Percentiles rank a stretch among this genome's conserved stretches.
Evolutionary conservation across 1,140 invertebrate genomes (phyloP).

Genomic region (Tenebrio molitor): DNA sequence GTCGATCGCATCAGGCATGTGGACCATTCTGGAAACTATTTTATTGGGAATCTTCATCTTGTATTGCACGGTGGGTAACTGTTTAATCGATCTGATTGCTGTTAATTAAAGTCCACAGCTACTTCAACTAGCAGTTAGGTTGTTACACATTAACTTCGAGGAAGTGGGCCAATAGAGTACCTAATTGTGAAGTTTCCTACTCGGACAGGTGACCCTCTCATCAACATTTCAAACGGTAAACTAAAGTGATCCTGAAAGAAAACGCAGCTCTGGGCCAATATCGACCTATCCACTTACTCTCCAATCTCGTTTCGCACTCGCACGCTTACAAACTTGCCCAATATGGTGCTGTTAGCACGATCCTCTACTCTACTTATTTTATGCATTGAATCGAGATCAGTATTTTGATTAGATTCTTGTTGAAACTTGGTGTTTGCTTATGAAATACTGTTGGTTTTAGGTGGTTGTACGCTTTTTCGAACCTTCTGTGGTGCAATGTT

Average conservation of each 20-base stretch:
- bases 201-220: constrained; percentile 17
- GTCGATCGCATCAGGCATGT: constrained; percentile 88
- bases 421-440: constrained; percentile 4
- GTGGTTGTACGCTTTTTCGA: constrained; percentile 87
- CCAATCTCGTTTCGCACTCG: constrained; percentile 30
- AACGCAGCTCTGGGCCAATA: constrained; percentile 20
- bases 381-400: constrained; percentile 30
- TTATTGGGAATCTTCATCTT: constrained; percentile 87
- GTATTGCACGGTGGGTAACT: constrained; percentile 83
- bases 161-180: not conserved
- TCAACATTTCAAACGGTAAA: constrained; percentile 20
- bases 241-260: constrained; percentile 16
- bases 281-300: constrained; percentile 26
- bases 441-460: constrained; percentile 67
- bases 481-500: constrained; percentile 80
- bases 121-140: not conserved
- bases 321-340: constrained; percentile 26
- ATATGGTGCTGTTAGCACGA: constrained; percentile 22
- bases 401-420: not conserved
- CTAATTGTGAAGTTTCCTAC: constrained; percentile 1
- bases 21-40: constrained; percentile 90
- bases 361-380: constrained; percentile 13
- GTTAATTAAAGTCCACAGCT: not conserved
- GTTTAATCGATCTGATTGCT: constrained; percentile 8
- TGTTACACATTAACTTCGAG: not conserved